Conservation (phyloP, 2,113 vertebrate species). For the Murina feae region DNA sequence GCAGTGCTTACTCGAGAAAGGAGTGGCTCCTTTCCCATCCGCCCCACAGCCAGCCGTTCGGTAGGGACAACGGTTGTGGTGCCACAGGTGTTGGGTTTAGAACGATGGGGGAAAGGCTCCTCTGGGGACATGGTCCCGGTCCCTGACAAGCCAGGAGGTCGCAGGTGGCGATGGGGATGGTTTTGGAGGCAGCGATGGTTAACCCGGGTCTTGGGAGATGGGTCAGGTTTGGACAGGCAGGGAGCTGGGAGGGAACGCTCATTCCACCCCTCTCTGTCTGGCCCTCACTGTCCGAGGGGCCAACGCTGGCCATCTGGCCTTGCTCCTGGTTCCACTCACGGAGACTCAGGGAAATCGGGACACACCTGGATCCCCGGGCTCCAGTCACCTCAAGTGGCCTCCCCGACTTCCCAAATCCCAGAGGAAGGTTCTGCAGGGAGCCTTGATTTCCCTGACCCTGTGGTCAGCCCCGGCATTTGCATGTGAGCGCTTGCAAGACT, state of each 20-base stretch:
- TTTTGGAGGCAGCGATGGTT: background rate
- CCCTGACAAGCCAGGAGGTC: background rate
- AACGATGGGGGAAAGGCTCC: fast-evolving
- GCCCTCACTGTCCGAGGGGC: too few species aligned
- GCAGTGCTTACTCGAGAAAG: background rate
- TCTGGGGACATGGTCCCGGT: fast-evolving
- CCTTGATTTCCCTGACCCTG: background rate
- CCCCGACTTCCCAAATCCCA: background rate
- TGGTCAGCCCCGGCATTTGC: background rate
- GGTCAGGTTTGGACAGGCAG: background rate
- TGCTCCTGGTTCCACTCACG: background rate
- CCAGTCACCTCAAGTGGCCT: fast-evolving
- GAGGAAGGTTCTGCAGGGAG: background rate
- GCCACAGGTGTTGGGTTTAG: fast-evolving
- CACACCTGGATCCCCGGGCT: background rate
- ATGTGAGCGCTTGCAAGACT: background rate
- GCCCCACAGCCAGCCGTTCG: fast-evolving
- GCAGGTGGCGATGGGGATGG: fast-evolving
- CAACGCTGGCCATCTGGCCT: fast-evolving
- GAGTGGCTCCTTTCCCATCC: fast-evolving
- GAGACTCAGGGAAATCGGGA: background rate
- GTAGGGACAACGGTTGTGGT: fast-evolving
- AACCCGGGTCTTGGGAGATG: background rate
- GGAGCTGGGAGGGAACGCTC: background rate
- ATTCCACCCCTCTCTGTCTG: fast-evolving